phyloP scores from a whole-genome alignment of 2,797 vertebrate species.

The Potorous gilbertii region DNA sequence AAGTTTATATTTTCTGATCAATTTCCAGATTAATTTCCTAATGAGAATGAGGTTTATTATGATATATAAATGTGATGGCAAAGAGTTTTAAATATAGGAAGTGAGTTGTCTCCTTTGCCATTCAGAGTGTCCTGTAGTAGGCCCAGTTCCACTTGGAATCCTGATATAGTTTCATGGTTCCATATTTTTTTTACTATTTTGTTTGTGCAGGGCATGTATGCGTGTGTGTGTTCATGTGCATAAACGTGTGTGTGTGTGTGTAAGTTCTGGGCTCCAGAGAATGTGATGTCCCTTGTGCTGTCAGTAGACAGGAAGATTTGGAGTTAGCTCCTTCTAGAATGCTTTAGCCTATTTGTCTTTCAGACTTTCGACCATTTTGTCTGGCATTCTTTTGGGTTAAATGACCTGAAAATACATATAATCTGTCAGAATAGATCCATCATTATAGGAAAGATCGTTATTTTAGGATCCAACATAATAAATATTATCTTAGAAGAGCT shows the following conservation, averaged over 20 bases:
- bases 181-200: not conserved
- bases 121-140: not conserved
- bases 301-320: not conserved
- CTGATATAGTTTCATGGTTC: not conserved
- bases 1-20: constrained; percentile 16
- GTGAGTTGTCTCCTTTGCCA: not conserved
- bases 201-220: not conserved
- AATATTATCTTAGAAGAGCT: not conserved
- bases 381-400: constrained; percentile 23
- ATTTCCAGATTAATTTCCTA: constrained; percentile 32
- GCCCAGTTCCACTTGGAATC: not conserved
- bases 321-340: constrained; percentile 19
- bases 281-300: not conserved
- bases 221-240: too few species aligned
- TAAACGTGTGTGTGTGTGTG: not conserved
- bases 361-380: constrained; percentile 14
- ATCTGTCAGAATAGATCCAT: not conserved
- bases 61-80: not conserved
- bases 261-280: not conserved
- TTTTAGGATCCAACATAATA: not conserved
- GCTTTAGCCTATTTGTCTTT: not conserved
- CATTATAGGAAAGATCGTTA: not conserved
- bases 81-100: constrained; percentile 19
- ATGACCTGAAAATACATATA: not conserved
- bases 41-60: not conserved